phyloP scores from a whole-genome alignment of 2,113 vertebrate genomes.

The Myrmecobius fasciatus region DNA sequence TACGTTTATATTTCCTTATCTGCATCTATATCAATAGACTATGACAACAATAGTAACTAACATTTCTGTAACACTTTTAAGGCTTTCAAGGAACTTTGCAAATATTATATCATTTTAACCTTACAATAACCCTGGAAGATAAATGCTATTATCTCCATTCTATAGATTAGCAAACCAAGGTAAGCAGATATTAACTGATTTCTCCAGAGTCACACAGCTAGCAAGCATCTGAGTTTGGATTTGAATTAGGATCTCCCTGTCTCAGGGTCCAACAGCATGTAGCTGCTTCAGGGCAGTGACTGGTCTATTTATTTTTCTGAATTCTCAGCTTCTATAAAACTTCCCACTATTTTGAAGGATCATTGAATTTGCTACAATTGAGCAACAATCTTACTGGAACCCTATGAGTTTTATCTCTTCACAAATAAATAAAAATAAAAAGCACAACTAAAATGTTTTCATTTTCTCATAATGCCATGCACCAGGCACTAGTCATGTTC shows the following conservation, averaged over 20 bases:
- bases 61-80: background rate
- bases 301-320: background rate
- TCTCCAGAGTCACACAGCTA: background rate
- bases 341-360: background rate
- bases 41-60: background rate
- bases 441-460: background rate
- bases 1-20: background rate
- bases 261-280: background rate
- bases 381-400: background rate
- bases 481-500: rapidly evolving
- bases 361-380: background rate
- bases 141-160: background rate
- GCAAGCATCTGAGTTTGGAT: background rate
- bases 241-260: background rate
- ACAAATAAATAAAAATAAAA: background rate
- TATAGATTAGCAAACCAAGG: background rate
- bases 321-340: background rate
- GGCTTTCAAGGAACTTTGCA: background rate
- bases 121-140: background rate
- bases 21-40: background rate
- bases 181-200: background rate
- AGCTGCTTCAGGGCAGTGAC: background rate
- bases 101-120: background rate
- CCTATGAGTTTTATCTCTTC: background rate
- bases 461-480: background rate